A percentile compares a stretch with the other conserved stretches of the same genome.
These are phyloP conservation scores for Siniperca chuatsi DNA, from an alignment of 2,113 vertebrate species.

Conservation along the genomic window DNA sequence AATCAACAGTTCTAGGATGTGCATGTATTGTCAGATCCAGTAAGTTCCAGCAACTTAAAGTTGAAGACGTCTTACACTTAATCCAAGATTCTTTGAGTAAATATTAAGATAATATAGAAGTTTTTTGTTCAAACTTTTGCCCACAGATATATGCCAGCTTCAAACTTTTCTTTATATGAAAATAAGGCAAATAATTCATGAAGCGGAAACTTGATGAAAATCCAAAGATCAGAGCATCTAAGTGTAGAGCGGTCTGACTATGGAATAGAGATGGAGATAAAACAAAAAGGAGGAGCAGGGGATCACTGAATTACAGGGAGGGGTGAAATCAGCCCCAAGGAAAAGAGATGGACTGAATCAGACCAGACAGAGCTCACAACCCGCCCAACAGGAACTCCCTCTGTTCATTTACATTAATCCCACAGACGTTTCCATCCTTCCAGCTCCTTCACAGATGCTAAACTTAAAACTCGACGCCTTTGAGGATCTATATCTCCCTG, in stretches of 20 bases:
- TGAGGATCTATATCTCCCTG: conserved; percentile 61
- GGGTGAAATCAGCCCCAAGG: conserved; percentile 62
- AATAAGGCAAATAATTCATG: conserved; percentile 82
- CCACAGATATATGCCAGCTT: conserved; percentile 32
- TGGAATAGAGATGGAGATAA: conserved; percentile 74
- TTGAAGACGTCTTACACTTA: conserved; percentile 21
- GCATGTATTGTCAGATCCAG: not conserved
- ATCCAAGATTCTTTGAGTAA: conserved; percentile 50
- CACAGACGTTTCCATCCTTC: conserved; percentile 70
- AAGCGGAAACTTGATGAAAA: conserved; percentile 84
- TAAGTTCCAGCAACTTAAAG: conserved; percentile 16
- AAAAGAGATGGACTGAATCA: conserved; percentile 84
- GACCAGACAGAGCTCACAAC: conserved; percentile 81
- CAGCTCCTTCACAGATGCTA: conserved; percentile 65
- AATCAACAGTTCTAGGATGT: not conserved
- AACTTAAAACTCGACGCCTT: conserved; percentile 62
- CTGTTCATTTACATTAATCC: conserved; percentile 86
- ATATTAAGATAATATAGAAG: conserved; percentile 66
- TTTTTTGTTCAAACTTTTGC: conserved; percentile 67
- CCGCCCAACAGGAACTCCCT: conserved; percentile 77
- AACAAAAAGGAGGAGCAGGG: conserved; percentile 74
- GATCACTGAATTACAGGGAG: conserved; percentile 74
- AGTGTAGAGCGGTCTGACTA: conserved; percentile 76
- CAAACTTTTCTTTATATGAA: conserved; percentile 84
- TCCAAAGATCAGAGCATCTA: conserved; percentile 83